These are phyloP conservation scores for Heptranchias perlo DNA, from an alignment of 2,113 vertebrate genomes.

Conservation along the genomic window DNA sequence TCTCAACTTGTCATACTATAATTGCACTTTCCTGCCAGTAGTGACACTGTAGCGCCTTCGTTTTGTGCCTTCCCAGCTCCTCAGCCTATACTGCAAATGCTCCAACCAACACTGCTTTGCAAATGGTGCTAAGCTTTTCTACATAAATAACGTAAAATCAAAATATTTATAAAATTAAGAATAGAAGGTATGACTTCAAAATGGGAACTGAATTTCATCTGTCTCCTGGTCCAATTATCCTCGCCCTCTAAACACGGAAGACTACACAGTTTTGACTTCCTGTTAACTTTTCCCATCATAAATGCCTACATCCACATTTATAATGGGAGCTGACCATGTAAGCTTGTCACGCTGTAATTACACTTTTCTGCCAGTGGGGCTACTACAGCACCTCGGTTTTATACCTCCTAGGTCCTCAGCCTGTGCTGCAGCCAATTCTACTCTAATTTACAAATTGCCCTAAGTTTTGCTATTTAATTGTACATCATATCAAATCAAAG, in stretches of 20 bases:
- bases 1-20: background rate
- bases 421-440: background rate
- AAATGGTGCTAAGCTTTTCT: background rate
- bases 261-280: no score
- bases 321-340: no score
- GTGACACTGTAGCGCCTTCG: background rate
- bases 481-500: no score
- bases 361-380: background rate
- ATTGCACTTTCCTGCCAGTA: background rate
- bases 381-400: background rate
- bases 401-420: background rate
- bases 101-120: background rate
- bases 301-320: background rate
- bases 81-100: background rate
- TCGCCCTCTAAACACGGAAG: background rate
- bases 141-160: background rate
- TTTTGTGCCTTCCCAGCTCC: background rate
- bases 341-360: background rate
- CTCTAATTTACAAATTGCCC: background rate
- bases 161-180: background rate
- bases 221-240: background rate
- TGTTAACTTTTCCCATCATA: background rate
- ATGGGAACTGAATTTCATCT: background rate
- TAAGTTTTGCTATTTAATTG: background rate
- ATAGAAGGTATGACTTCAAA: no score